A percentile compares a stretch with the other conserved stretches of the same genome.
Evolutionary conservation across 2,888 invertebrate genomes (phyloP).

Genomic region (Eubasilissa splendida): DNA sequence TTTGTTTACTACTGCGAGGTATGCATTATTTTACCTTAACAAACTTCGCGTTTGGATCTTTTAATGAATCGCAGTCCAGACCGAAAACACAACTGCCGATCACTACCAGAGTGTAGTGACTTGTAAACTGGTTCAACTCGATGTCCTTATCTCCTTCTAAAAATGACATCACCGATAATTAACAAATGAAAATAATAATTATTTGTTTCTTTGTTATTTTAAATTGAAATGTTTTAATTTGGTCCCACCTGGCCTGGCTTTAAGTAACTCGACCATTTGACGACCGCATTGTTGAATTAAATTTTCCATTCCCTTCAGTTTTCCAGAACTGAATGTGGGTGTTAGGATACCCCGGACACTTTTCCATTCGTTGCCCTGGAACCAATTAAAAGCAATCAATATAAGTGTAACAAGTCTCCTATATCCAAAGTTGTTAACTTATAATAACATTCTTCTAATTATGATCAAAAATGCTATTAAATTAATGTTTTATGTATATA

Average conservation of each 20-base stretch:
- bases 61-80: constrained; percentile 70
- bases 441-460: no score
- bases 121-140: constrained; percentile 73
- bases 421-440: no score
- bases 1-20: no score
- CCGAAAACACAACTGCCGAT: constrained; percentile 75
- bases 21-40: constrained; percentile 64
- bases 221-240: no score
- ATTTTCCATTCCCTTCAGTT: constrained; percentile 70
- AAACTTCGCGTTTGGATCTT: constrained; percentile 70
- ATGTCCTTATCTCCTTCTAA: constrained; percentile 62
- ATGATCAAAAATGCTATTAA: no score
- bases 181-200: neutral
- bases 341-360: constrained; percentile 70
- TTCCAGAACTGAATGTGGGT: constrained; percentile 73
- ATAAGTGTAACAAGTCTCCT: no score
- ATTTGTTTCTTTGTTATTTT: neutral
- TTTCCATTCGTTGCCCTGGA: constrained; percentile 72
- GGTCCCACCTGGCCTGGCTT: constrained; percentile 49
- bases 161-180: neutral
- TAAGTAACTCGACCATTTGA: constrained; percentile 66
- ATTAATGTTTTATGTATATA: no score
- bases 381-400: constrained; percentile 35
- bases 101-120: constrained; percentile 72
- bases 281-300: constrained; percentile 68